Conservation (phyloP, 2,888 invertebrate genomes). For the Drosophila rellima region DNA sequence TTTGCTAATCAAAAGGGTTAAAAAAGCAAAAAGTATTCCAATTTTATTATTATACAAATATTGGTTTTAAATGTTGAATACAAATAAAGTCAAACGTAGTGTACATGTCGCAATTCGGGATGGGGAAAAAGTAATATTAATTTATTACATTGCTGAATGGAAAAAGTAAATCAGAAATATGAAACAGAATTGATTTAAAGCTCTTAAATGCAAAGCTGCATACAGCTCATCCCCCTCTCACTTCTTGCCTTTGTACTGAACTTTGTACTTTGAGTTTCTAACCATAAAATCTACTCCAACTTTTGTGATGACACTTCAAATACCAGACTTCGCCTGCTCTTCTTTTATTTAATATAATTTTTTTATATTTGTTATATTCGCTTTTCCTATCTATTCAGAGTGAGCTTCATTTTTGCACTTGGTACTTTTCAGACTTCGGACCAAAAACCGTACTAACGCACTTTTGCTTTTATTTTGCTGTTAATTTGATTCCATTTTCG, state of each 20-base stretch:
- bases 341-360: conserved; percentile 16
- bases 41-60: conserved; percentile 7
- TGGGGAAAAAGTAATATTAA: neutral
- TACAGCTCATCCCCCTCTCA: neutral
- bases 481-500: conserved; percentile 71
- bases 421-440: conserved; percentile 25
- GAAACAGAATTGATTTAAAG: neutral
- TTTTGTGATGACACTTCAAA: conserved; percentile 51
- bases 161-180: neutral
- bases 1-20: conserved; percentile 18
- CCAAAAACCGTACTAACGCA: conserved; percentile 59
- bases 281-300: conserved; percentile 31
- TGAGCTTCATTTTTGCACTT: conserved; percentile 70
- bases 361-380: conserved; percentile 4
- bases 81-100: conserved; percentile 22
- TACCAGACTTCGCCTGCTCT: conserved; percentile 33
- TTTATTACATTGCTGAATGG: neutral
- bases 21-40: neutral
- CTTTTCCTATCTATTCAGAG: conserved; percentile 53
- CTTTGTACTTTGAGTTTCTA: conserved; percentile 4
- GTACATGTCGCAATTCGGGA: neutral
- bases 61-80: conserved; percentile 5
- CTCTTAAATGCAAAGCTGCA: conserved; percentile 8
- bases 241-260: neutral
- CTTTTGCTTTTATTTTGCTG: conserved; percentile 70